These are phyloP conservation scores for Alviniconcha strummeri DNA, from an alignment of 2,888 invertebrate genomes.

Conservation along the genomic window DNA sequence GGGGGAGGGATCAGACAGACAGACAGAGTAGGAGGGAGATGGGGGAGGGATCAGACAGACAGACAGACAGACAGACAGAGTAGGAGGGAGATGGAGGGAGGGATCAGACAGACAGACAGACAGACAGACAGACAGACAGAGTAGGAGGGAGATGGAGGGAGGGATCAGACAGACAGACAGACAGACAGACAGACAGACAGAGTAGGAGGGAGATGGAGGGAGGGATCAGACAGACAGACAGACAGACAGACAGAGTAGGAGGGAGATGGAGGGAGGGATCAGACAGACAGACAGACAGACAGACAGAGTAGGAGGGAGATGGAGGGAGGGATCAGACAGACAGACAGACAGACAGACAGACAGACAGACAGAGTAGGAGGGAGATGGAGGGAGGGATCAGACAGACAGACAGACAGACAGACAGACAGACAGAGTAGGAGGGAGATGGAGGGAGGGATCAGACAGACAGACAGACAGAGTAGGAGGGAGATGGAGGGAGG, in stretches of 20 bases:
- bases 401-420: neutral
- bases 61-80: conserved; percentile 2
- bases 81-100: no score
- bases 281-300: neutral
- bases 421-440: neutral
- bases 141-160: neutral
- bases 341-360: neutral
- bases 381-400: neutral
- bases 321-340: neutral
- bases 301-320: neutral
- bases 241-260: neutral
- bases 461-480: neutral
- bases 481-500: neutral
- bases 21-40: neutral
- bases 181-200: neutral
- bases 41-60: neutral
- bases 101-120: neutral
- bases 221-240: neutral
- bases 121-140: neutral
- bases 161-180: neutral
- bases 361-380: neutral
- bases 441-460: neutral
- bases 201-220: neutral
- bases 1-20: neutral
- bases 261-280: neutral